Percentiles rank a stretch among this genome's conserved stretches.
These are phyloP conservation scores for Python bivittatus DNA, from an alignment of 2,113 vertebrate species.

Conservation along the genomic window DNA sequence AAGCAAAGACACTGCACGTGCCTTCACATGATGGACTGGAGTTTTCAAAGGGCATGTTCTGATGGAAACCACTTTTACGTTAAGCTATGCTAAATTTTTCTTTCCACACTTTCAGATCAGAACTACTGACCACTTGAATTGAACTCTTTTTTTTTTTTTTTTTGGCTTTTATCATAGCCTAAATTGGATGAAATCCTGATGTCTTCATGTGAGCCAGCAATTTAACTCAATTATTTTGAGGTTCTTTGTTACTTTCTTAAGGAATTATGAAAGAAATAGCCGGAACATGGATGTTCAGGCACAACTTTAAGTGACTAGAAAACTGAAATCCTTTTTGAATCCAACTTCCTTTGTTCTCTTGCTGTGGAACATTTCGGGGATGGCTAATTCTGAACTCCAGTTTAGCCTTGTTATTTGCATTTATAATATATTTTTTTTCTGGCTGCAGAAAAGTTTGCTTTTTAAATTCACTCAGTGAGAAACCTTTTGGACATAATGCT, in stretches of 20 bases:
- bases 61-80: background rate
- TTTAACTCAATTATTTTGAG: background rate
- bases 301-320: background rate
- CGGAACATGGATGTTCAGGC: constrained; percentile 31
- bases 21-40: background rate
- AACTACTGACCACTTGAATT: background rate
- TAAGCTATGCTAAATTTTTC: background rate
- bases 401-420: background rate
- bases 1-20: background rate
- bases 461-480: background rate
- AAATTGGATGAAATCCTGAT: background rate
- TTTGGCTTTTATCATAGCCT: background rate
- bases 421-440: rapidly evolving
- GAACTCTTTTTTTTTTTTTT: background rate
- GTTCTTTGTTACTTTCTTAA: background rate
- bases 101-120: rapidly evolving
- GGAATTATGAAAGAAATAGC: background rate
- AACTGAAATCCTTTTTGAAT: background rate
- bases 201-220: background rate
- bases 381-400: background rate
- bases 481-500: background rate
- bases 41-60: background rate
- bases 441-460: constrained; percentile 39
- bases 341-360: background rate
- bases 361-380: constrained; percentile 16